These are phyloP conservation scores for Poeciliopsis gracilis DNA, from an alignment of 2,797 vertebrate species.

Conservation along the genomic window DNA sequence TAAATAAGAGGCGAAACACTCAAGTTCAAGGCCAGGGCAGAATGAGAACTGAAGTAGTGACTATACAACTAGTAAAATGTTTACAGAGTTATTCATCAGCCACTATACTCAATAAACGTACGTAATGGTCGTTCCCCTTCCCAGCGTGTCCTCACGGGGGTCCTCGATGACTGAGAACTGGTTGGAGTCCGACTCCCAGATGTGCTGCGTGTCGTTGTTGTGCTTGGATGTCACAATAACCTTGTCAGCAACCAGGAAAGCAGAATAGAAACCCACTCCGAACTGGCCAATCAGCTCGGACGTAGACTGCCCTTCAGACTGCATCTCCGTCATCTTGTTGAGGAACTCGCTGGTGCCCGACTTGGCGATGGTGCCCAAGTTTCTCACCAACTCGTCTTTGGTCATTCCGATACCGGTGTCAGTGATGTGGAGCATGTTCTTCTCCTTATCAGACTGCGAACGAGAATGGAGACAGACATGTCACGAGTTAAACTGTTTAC, in stretches of 20 bases:
- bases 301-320: constrained; percentile 91
- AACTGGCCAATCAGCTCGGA: constrained; percentile 99
- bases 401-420: constrained; percentile 99
- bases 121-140: constrained; percentile 95
- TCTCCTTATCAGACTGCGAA: constrained; percentile 94
- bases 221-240: constrained; percentile 98
- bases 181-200: constrained; percentile 98
- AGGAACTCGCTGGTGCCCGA: constrained; percentile 99
- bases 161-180: constrained; percentile 94
- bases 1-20: neutral
- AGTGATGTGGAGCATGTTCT: constrained; percentile 97
- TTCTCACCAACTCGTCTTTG: constrained; percentile 94
- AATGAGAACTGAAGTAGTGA: neutral
- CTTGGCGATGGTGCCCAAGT: constrained; percentile 97
- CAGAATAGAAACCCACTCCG: constrained; percentile 98
- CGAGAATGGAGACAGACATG: neutral
- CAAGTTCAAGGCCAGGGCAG: neutral
- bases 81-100: neutral
- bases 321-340: constrained; percentile 92
- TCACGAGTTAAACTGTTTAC: neutral
- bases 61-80: neutral
- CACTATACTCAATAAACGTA: constrained; percentile 69
- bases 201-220: constrained; percentile 96
- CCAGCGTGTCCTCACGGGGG: constrained; percentile 93
- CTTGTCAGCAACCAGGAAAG: constrained; percentile 97